Percentiles rank a stretch among this genome's conserved stretches.
phyloP scores from a whole-genome alignment of 2,797 vertebrate genomes.

The Anniella stebbinsi region DNA sequence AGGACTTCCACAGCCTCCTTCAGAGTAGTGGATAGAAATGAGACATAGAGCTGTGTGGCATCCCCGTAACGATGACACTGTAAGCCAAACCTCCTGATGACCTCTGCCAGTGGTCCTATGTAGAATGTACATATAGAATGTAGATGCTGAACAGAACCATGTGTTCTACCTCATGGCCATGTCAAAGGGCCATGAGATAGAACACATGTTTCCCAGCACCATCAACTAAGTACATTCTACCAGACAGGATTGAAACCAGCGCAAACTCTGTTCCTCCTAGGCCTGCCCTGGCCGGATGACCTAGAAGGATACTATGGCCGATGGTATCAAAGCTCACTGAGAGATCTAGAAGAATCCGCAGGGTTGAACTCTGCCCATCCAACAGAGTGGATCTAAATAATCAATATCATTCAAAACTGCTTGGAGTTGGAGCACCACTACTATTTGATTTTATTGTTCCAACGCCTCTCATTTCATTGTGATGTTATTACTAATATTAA shows the following conservation, averaged over 20 bases:
- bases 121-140: too few relatives aligned
- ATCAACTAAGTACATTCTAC: neutral
- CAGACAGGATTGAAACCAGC: neutral
- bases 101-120: too few relatives aligned
- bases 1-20: neutral
- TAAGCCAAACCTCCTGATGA: neutral
- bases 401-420: neutral
- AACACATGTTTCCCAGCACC: neutral
- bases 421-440: neutral
- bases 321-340: neutral
- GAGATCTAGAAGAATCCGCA: neutral
- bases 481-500: neutral
- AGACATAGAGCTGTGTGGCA: neutral
- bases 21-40: neutral
- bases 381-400: neutral
- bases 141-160: neutral
- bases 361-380: neutral
- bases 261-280: neutral
- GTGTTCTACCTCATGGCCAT: neutral
- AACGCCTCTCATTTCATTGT: neutral
- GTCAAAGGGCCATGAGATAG: neutral
- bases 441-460: neutral
- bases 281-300: neutral
- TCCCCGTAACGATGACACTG: too few relatives aligned
- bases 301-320: neutral